Evolutionary conservation across 2,888 invertebrate species (phyloP).

Genomic region (Drosophila incognita): DNA sequence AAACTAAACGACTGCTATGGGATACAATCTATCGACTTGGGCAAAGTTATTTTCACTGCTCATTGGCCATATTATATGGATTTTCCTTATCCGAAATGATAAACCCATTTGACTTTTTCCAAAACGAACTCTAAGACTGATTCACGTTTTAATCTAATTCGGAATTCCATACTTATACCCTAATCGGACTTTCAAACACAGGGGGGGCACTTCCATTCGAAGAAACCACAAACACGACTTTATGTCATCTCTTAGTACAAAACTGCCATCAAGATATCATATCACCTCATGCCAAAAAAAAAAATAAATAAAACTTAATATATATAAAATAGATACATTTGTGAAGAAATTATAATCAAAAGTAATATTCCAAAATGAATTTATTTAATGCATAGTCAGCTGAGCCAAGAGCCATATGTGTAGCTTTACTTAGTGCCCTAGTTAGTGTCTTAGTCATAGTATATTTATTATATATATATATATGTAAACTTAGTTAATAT

Average conservation of each 20-base stretch:
- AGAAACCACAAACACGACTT: constrained; percentile 24
- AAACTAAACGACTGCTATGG: constrained; percentile 26
- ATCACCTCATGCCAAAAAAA: constrained; percentile 11
- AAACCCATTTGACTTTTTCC: neutral
- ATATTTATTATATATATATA: constrained; percentile 7
- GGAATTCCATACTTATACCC: neutral
- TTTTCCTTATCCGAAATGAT: constrained; percentile 4
- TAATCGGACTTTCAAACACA: constrained; percentile 3
- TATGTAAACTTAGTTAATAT: constrained; percentile 28
- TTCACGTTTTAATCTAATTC: neutral
- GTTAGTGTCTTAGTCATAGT: constrained; percentile 19
- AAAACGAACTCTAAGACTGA: constrained; percentile 32
- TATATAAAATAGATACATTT: neutral
- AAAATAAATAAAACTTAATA: neutral
- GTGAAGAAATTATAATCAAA: constrained; percentile 30
- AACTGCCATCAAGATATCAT: constrained; percentile 36
- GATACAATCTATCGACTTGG: constrained; percentile 8
- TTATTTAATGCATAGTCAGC: constrained; percentile 1
- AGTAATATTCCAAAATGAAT: neutral
- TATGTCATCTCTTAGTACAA: constrained; percentile 46
- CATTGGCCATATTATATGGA: constrained; percentile 1
- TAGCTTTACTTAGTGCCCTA: constrained; percentile 15
- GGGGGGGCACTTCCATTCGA: neutral
- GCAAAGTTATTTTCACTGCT: neutral
- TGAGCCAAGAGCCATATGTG: constrained; percentile 6